Conservation (phyloP, 2,888 invertebrate genomes). For the Ditylenchus weischeri region DNA sequence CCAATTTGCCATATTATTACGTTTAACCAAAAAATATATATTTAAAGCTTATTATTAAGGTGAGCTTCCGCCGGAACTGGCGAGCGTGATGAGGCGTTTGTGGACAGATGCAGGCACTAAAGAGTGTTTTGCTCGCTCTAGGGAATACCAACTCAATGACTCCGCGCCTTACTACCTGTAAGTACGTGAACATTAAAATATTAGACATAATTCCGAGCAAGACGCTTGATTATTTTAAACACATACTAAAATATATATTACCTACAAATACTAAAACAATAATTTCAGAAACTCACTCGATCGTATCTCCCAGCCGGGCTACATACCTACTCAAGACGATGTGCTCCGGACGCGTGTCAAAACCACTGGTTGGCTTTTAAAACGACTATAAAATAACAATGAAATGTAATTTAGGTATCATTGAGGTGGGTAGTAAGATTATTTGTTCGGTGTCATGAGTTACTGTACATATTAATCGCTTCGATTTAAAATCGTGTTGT, state of each 20-base stretch:
- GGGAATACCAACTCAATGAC: constrained; percentile 99
- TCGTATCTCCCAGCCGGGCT: constrained; percentile 94
- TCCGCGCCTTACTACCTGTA: constrained; percentile 83
- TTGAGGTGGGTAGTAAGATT: constrained; percentile 18
- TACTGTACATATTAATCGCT: too few species aligned
- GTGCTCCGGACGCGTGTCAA: constrained; percentile 94
- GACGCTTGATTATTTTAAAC: too few species aligned
- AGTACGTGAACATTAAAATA: background rate
- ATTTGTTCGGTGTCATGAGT: too few species aligned
- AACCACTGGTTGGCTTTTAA: constrained; percentile 26
- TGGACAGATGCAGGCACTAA: constrained; percentile 96
- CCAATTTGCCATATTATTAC: too few species aligned
- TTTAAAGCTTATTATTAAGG: too few species aligned
- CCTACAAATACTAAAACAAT: constrained; percentile 66
- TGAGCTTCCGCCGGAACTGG: constrained; percentile 50
- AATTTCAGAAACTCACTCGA: constrained; percentile 79
- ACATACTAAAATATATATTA: too few species aligned
- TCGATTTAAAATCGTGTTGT: too few species aligned
- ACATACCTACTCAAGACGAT: constrained; percentile 99
- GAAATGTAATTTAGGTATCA: constrained; percentile 26
- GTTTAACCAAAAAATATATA: too few species aligned
- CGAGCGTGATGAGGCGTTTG: constrained; percentile 87
- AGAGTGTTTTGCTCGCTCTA: constrained; percentile 90
- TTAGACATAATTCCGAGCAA: background rate
- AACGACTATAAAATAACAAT: too few species aligned